Percentiles rank a stretch among this genome's conserved stretches.
Conservation (phyloP, 2,888 invertebrate species). For the Euzophera pinguis region DNA sequence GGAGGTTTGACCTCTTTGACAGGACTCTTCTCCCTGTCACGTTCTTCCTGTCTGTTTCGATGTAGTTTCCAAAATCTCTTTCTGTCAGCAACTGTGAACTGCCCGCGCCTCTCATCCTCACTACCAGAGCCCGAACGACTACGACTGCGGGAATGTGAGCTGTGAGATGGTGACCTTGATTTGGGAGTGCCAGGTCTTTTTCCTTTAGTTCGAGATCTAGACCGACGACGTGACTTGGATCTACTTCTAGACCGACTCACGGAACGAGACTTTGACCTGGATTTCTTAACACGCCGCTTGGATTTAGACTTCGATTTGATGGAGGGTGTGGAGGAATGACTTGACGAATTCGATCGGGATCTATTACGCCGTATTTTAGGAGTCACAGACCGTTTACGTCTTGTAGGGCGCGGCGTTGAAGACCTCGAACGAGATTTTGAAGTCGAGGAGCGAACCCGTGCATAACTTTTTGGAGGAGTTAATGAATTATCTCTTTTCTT, state of each 20-base stretch:
- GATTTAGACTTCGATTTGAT: constrained; percentile 38
- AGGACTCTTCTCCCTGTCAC: constrained; percentile 45
- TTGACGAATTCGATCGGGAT: constrained; percentile 34
- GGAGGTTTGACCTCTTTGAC: constrained; percentile 62
- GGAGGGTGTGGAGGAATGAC: constrained; percentile 40
- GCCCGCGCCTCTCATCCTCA: constrained; percentile 65
- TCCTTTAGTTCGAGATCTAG: constrained; percentile 39
- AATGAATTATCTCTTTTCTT: constrained; percentile 53
- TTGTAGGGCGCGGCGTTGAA: constrained; percentile 35
- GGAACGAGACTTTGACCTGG: constrained; percentile 46
- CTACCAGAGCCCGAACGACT: constrained; percentile 46
- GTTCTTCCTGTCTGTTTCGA: constrained; percentile 49
- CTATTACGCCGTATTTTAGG: constrained; percentile 35
- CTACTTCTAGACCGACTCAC: constrained; percentile 27
- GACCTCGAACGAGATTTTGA: constrained; percentile 51
- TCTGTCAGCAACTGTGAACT: constrained; percentile 69
- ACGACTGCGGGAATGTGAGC: constrained; percentile 44
- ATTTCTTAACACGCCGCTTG: constrained; percentile 40
- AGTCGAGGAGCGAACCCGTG: constrained; percentile 48
- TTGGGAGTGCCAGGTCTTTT: constrained; percentile 33
- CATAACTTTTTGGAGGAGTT: constrained; percentile 67
- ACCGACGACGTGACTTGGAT: constrained; percentile 37
- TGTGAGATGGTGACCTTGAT: constrained; percentile 43
- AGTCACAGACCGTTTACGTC: constrained; percentile 31
- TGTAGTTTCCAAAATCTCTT: constrained; percentile 71